A percentile compares a stretch with the other conserved stretches of the same genome.
Conservation (phyloP, 2,888 invertebrate genomes). For the Erebia ligea region DNA sequence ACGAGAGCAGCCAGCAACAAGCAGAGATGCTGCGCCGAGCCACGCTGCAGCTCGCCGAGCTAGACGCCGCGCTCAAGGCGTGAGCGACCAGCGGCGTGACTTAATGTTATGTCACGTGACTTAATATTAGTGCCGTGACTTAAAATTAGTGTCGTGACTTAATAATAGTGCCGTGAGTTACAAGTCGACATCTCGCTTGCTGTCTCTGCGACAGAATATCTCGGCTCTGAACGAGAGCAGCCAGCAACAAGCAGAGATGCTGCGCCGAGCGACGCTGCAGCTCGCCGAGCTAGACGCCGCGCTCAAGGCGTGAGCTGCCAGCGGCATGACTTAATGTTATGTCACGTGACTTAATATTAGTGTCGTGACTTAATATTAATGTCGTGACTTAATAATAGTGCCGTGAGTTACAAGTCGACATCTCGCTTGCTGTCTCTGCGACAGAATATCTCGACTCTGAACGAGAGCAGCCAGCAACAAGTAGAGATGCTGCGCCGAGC, state of each 20-base stretch:
- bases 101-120: neutral
- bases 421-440: slow-evolving; percentile 50
- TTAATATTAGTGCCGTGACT: neutral
- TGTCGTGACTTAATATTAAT: neutral
- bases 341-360: neutral
- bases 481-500: slow-evolving; percentile 57
- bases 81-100: neutral
- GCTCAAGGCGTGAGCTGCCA: slow-evolving; percentile 41
- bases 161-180: neutral
- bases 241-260: slow-evolving; percentile 57
- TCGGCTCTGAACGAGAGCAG: slow-evolving; percentile 52
- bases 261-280: slow-evolving; percentile 55
- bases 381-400: neutral
- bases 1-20: slow-evolving; percentile 54
- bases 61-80: slow-evolving; percentile 58
- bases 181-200: slow-evolving; percentile 51
- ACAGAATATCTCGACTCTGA: slow-evolving; percentile 53
- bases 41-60: slow-evolving; percentile 55
- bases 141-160: neutral
- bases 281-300: slow-evolving; percentile 62
- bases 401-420: slow-evolving; percentile 45
- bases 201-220: slow-evolving; percentile 53
- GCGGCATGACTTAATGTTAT: neutral
- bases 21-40: slow-evolving; percentile 56
- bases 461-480: slow-evolving; percentile 56